A percentile compares a stretch with the other conserved stretches of the same genome.
Conservation (phyloP, 2,888 invertebrate genomes). For the Fabriciana adippe region DNA sequence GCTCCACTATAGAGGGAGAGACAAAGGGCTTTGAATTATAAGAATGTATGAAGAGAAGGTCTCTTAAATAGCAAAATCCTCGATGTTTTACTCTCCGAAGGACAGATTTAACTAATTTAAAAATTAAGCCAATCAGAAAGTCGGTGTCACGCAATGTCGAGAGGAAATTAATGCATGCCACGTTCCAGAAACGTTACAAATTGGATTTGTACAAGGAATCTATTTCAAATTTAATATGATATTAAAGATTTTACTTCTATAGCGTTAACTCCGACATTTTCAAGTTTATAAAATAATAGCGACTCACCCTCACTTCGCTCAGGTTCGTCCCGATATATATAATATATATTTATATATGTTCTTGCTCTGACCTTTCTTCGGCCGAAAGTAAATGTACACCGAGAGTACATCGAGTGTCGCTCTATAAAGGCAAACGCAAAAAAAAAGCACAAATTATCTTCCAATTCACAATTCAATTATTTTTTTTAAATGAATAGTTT, state of each 20-base stretch:
- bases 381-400: too few species aligned
- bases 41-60: background rate
- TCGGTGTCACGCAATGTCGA: background rate
- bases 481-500: too few species aligned
- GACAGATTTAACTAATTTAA: background rate
- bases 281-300: background rate
- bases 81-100: background rate
- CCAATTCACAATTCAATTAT: too few species aligned
- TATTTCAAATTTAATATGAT: conserved; percentile 3
- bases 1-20: conserved; percentile 1
- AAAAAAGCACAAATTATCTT: too few species aligned
- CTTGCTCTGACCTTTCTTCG: too few species aligned
- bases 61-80: too few species aligned
- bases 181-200: conserved; percentile 12
- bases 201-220: conserved; percentile 13
- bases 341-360: too few species aligned
- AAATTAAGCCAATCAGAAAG: conserved; percentile 2
- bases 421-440: too few species aligned
- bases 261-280: background rate
- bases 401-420: too few species aligned
- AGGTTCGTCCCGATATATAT: too few species aligned
- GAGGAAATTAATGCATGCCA: conserved; percentile 10
- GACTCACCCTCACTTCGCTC: too few species aligned
- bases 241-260: conserved; percentile 7
- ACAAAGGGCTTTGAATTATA: background rate